Percentiles rank a stretch among this genome's conserved stretches.
Evolutionary conservation across 2,888 invertebrate genomes (phyloP).

Genomic region (Epinotia brunnichana): DNA sequence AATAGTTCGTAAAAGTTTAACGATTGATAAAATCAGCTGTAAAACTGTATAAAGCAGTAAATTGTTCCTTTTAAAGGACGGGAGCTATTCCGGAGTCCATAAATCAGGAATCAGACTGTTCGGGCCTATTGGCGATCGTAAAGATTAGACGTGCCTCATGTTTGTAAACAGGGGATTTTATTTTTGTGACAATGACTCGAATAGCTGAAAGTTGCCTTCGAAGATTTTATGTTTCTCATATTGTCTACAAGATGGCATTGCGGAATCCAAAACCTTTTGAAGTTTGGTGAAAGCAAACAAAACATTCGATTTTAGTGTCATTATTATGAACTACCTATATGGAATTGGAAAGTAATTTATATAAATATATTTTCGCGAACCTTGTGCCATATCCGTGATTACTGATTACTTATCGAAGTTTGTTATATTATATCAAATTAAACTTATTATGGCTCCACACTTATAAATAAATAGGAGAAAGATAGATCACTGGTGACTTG

Average conservation of each 20-base stretch:
- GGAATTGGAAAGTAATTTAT: too few species aligned
- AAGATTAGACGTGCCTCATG: constrained; percentile 60
- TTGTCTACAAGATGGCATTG: too few species aligned
- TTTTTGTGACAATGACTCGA: constrained; percentile 31
- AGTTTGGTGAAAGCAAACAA: too few species aligned
- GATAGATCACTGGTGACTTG: too few species aligned
- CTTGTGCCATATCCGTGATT: too few species aligned
- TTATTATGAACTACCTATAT: too few species aligned
- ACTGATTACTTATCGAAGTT: too few species aligned
- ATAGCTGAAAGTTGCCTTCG: neutral
- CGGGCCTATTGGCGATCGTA: constrained; percentile 71
- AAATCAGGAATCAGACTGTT: constrained; percentile 73
- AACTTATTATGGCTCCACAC: too few species aligned
- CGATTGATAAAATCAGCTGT: constrained; percentile 81
- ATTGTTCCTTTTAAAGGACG: constrained; percentile 72
- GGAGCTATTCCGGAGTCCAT: constrained; percentile 75
- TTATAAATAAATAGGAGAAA: too few species aligned
- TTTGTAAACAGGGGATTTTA: constrained; percentile 42
- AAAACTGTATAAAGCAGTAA: constrained; percentile 78
- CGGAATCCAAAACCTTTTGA: neutral
- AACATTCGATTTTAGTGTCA: too few species aligned
- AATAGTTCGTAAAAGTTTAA: constrained; percentile 77
- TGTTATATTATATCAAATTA: too few species aligned
- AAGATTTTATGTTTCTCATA: neutral
- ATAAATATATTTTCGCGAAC: too few species aligned